These are phyloP conservation scores for Enteromius fasciolatus DNA, from an alignment of 2,797 vertebrate species.

Conservation along the genomic window DNA sequence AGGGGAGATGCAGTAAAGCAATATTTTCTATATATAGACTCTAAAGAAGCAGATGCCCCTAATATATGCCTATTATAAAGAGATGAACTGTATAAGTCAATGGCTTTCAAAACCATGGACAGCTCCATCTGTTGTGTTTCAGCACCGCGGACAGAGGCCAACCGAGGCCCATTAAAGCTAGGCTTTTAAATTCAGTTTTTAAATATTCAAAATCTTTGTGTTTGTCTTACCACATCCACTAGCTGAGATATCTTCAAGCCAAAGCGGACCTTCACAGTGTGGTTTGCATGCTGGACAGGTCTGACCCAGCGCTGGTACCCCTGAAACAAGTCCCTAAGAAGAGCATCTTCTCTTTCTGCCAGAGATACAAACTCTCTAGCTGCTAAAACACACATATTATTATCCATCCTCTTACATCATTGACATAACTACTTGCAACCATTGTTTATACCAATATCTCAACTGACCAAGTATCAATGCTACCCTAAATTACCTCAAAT, in stretches of 20 bases:
- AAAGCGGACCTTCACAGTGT: slow-evolving; percentile 89
- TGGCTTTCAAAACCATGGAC: slow-evolving; percentile 59
- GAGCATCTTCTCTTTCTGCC: slow-evolving; percentile 85
- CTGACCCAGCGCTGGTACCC: slow-evolving; percentile 96
- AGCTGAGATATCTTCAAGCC: slow-evolving; percentile 97
- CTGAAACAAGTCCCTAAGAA: slow-evolving; percentile 88
- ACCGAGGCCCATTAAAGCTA: not conserved
- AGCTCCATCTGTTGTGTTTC: slow-evolving; percentile 39
- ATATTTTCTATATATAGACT: slow-evolving; percentile 16
- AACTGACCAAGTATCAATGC: not conserved
- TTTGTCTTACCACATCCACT: slow-evolving; percentile 90
- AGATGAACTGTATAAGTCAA: not conserved
- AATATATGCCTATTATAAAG: not conserved
- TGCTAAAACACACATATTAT: slow-evolving; percentile 60
- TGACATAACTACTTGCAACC: not conserved
- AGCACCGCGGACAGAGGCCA: slow-evolving; percentile 26
- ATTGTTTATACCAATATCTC: not conserved
- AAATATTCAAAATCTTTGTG: not conserved
- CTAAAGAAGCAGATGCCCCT: not conserved
- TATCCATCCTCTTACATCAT: not conserved
- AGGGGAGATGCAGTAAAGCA: not conserved
- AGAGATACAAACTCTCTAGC: slow-evolving; percentile 78
- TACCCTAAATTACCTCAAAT: not conserved
- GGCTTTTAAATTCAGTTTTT: not conserved
- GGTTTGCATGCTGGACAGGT: slow-evolving; percentile 86